These are phyloP conservation scores for Mirounga angustirostris DNA, from an alignment of 2,113 vertebrate genomes.

Conservation along the genomic window DNA sequence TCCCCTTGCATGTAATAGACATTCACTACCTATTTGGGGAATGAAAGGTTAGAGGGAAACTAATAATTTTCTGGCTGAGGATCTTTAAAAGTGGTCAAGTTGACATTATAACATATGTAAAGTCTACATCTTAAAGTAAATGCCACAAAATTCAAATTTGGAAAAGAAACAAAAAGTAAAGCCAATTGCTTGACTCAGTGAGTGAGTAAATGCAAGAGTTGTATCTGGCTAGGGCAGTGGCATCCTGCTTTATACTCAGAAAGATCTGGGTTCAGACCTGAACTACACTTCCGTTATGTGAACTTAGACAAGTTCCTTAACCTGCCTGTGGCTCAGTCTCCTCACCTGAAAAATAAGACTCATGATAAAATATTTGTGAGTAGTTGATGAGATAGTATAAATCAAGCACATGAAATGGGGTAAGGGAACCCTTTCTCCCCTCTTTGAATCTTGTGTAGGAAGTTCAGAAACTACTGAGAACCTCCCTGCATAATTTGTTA, in stretches of 20 bases:
- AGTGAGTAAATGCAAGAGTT: background rate
- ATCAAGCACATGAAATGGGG: background rate
- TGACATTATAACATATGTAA: background rate
- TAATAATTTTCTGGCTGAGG: background rate
- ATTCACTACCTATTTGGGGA: background rate
- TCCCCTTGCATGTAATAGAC: background rate
- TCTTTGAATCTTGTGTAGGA: background rate
- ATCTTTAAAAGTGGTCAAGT: constrained; percentile 31
- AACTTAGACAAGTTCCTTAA: constrained; percentile 4
- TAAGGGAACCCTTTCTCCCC: background rate
- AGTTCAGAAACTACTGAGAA: background rate
- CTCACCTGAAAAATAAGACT: constrained; percentile 26
- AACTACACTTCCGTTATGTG: background rate
- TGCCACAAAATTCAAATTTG: constrained; percentile 41
- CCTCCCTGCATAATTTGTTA: background rate
- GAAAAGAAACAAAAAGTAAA: background rate
- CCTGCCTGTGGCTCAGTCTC: background rate
- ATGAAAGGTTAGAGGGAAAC: background rate
- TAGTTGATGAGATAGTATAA: background rate
- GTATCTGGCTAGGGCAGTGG: background rate
- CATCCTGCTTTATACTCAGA: background rate
- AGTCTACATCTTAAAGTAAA: constrained; percentile 9
- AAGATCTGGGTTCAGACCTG: background rate
- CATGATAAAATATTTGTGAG: background rate
- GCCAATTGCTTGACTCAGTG: background rate